phyloP scores from a whole-genome alignment of 2,797 vertebrate genomes.

The Lagorchestes hirsutus region DNA sequence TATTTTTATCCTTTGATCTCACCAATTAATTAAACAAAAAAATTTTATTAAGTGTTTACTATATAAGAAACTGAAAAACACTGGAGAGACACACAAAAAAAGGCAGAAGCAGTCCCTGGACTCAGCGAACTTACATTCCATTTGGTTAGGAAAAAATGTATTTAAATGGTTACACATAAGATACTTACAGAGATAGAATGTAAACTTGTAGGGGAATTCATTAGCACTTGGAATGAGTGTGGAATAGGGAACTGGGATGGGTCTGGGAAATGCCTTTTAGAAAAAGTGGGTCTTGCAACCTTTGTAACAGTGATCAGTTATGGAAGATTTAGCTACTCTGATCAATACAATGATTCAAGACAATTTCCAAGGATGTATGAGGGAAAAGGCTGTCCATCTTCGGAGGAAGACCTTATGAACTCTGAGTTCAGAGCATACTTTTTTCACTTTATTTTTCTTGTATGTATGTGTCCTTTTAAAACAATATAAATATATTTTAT shows the following conservation, averaged over 20 bases:
- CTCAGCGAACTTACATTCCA: background rate
- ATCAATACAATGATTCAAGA: background rate
- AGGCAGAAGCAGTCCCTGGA: background rate
- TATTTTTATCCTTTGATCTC: background rate
- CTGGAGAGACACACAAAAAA: background rate
- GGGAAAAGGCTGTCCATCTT: background rate
- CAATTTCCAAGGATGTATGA: background rate
- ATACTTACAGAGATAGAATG: background rate
- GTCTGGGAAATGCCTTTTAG: background rate
- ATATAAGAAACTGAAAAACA: background rate
- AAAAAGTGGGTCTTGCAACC: background rate
- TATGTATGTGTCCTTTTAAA: background rate
- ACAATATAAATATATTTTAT: background rate
- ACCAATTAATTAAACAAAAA: background rate
- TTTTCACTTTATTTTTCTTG: background rate
- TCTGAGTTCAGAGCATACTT: background rate
- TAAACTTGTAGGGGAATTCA: background rate
- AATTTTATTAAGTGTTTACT: background rate
- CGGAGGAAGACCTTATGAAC: background rate
- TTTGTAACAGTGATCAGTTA: background rate
- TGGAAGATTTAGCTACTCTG: background rate
- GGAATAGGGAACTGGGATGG: background rate
- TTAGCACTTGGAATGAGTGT: background rate
- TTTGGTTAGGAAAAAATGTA: background rate
- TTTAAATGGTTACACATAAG: background rate